Conservation (phyloP, 2,113 vertebrate genomes). For the Anser cygnoides region DNA sequence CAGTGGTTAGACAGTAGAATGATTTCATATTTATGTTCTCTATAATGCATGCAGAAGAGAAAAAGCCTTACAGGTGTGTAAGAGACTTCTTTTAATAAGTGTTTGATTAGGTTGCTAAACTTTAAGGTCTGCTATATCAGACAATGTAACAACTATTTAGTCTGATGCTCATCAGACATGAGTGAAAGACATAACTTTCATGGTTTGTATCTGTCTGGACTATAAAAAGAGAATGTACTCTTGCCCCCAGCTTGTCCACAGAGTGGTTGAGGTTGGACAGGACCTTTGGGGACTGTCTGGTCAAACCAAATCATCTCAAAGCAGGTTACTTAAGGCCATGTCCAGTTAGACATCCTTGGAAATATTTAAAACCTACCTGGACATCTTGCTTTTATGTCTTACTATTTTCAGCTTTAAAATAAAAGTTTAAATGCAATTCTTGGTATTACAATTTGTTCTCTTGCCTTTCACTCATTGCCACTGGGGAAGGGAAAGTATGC, state of each 20-base stretch:
- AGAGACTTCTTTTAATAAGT: not conserved
- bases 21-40: not conserved
- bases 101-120: not conserved
- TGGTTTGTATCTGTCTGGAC: not conserved
- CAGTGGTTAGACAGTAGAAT: not conserved
- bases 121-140: not conserved
- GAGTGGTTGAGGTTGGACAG: not conserved
- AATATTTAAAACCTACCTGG: too few relatives aligned
- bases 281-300: not conserved
- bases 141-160: not conserved
- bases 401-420: not conserved
- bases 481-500: too few relatives aligned
- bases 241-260: not conserved
- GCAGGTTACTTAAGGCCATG: accelerated
- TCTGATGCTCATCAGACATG: accelerated
- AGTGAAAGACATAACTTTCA: not conserved
- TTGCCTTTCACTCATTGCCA: too few relatives aligned
- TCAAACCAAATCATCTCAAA: not conserved
- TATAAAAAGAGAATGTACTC: accelerated
- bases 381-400: not conserved
- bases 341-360: too few relatives aligned
- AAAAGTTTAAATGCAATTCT: not conserved
- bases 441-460: not conserved
- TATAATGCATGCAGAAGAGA: not conserved
- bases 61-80: not conserved